phyloP scores from a whole-genome alignment of 2,797 vertebrate genomes.

The Tadarida brasiliensis region DNA sequence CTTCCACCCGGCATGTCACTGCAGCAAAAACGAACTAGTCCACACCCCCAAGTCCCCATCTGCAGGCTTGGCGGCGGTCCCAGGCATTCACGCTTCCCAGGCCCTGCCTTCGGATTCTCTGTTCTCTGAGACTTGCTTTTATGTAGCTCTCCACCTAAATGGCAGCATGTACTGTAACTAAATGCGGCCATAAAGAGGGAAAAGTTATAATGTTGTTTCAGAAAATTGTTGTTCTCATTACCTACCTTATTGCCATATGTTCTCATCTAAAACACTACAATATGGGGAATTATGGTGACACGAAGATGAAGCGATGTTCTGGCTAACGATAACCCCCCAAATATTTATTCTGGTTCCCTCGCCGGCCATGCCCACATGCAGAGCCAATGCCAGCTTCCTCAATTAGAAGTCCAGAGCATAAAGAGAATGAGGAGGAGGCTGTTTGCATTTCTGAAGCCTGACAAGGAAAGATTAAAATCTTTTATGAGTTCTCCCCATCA shows the following conservation, averaged over 20 bases:
- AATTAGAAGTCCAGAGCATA: conserved; percentile 82
- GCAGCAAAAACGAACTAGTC: background rate
- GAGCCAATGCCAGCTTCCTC: conserved; percentile 87
- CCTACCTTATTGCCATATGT: conserved; percentile 85
- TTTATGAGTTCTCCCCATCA: conserved; percentile 69
- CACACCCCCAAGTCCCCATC: background rate
- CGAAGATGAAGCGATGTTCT: conserved; percentile 85
- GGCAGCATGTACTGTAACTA: conserved; percentile 72
- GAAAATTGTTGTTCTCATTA: conserved; percentile 84
- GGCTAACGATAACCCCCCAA: conserved; percentile 86
- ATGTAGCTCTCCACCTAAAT: conserved; percentile 67
- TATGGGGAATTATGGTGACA: conserved; percentile 84
- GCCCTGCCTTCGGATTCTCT: background rate
- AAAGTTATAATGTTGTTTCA: conserved; percentile 81
- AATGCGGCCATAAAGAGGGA: conserved; percentile 82
- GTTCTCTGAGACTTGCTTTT: conserved; percentile 68
- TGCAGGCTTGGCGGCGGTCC: background rate
- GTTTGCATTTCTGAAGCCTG: conserved; percentile 78
- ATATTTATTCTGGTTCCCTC: conserved; percentile 85
- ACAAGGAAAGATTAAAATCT: conserved; percentile 72
- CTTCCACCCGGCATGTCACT: background rate
- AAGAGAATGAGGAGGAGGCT: conserved; percentile 81
- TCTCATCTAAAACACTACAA: conserved; percentile 84
- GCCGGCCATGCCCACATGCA: conserved; percentile 80
- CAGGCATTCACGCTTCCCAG: background rate